Base-by-base conservation (phyloP, 1,140 invertebrate species). In the Neelides sp. region DNA sequence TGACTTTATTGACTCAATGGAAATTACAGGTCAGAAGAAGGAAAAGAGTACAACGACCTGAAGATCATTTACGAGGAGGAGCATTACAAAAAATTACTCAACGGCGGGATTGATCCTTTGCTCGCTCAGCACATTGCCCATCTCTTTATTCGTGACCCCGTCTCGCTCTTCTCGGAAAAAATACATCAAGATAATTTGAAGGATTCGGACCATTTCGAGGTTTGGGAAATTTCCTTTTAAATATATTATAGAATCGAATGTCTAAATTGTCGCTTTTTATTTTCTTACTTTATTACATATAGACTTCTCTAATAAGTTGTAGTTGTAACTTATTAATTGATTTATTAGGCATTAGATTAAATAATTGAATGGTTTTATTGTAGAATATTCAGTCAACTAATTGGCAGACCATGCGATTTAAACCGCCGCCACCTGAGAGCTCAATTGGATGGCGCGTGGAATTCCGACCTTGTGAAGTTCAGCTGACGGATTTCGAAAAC, bases 341-440 rank as follows among this genome's bases (percentile, higher is more conserved):
- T n/a, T n/a, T n/a, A n/a, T n/a, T n/a, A n/a, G n/a, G n/a, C n/a
- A n/a, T n/a, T n/a, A n/a, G n/a, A n/a, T n/a, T n/a, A n/a, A n/a
- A n/a, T n/a, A n/a, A n/a, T 45, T 30, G 22, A 15, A 30, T 48
- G 4, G 23, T 28, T 36, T 8, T 39, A 57, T 71, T 72, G 17
- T 64, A 93, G 86, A 98, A 98, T 65, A 96, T 99, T 62, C 96
- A 99, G 69, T 98, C 94, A 1, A 99, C 96, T 4, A 99, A 99
- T 72, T 99, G 96, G 96, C 95, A 99, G 74, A 97, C 94, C 7
- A 97, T 99, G 95, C 76, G 96, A 15, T 98, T 99, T 70, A 99
- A 99, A 70, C 91, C 93, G 37, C 95, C 96, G 49, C 88, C 90
- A 19, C 83, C 86, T 1, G 82, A 93, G 65, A 94, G 90, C 10